Percentiles rank a stretch among this genome's conserved stretches.
Conservation (phyloP, 1,140 invertebrate genomes). For the Halesus radiatus region DNA sequence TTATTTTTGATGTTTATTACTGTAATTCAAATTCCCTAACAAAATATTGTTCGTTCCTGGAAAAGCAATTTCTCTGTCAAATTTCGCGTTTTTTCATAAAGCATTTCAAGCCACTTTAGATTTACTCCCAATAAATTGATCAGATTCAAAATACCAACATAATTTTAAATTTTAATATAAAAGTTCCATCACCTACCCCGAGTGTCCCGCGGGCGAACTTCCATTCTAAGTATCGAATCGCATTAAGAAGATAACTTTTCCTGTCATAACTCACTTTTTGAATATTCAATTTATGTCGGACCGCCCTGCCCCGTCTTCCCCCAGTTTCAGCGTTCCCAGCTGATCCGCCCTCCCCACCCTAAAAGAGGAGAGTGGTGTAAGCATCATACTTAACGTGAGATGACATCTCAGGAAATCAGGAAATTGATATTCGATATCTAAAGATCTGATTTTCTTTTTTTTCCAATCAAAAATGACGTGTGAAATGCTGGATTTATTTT, state of each 20-base stretch:
- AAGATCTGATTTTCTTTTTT: not conserved
- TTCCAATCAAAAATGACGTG: no score
- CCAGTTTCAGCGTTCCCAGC: not conserved
- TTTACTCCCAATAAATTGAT: no score
- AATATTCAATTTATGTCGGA: constrained; percentile 22
- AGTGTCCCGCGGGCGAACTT: not conserved
- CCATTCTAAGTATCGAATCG: constrained; percentile 19
- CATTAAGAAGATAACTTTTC: constrained; percentile 23
- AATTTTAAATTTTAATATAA: constrained; percentile 1
- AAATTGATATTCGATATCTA: not conserved
- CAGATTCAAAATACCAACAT: not conserved
- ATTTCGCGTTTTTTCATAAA: no score
- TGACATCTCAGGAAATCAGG: constrained; percentile 23
- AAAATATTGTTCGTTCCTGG: no score
- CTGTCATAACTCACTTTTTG: constrained; percentile 22
- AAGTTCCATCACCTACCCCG: not conserved
- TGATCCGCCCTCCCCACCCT: not conserved
- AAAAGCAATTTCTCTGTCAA: no score
- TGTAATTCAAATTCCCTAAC: no score
- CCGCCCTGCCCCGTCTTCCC: not conserved
- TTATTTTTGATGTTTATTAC: no score
- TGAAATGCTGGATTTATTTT: no score
- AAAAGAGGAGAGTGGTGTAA: not conserved
- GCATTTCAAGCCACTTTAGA: no score
- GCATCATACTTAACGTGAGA: constrained; percentile 1